Evolutionary conservation across 2,888 invertebrate species (phyloP).

Genomic region (Scelioninae gen. 1): DNA sequence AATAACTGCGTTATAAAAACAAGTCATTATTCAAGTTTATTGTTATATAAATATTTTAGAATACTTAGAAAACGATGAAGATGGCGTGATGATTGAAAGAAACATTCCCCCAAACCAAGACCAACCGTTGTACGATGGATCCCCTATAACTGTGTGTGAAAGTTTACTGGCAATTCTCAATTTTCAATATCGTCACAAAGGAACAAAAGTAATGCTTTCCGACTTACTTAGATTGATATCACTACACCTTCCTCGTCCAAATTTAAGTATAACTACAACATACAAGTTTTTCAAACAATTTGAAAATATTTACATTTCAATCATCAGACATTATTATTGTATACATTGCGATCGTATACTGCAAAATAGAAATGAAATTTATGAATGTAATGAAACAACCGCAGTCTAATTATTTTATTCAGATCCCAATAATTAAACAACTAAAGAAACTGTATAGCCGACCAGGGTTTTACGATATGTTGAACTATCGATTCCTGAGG

Average conservation of each 20-base stretch:
- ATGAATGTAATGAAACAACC: slow-evolving; percentile 9
- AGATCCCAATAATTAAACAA: slow-evolving; percentile 17
- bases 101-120: too few relatives aligned
- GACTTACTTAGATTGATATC: slow-evolving; percentile 15
- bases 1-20: too few relatives aligned
- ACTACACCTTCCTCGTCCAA: slow-evolving; percentile 21
- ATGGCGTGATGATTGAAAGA: too few relatives aligned
- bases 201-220: slow-evolving; percentile 23
- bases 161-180: slow-evolving; percentile 22
- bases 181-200: slow-evolving; percentile 20
- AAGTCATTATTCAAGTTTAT: too few relatives aligned
- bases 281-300: slow-evolving; percentile 40
- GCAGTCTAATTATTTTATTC: slow-evolving; percentile 13
- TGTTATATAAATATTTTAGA: too few relatives aligned
- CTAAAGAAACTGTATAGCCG: slow-evolving; percentile 12
- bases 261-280: slow-evolving; percentile 10
- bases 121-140: slow-evolving; percentile 12
- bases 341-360: background rate
- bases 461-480: slow-evolving; percentile 8
- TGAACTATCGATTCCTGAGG: background rate
- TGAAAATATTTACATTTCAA: slow-evolving; percentile 1
- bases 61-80: too few relatives aligned
- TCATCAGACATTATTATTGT: slow-evolving; percentile 29
- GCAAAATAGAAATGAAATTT: slow-evolving; percentile 3
- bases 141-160: slow-evolving; percentile 22